These are phyloP conservation scores for Enteromius viviparus DNA, from an alignment of 2,797 vertebrate genomes.

Conservation along the genomic window DNA sequence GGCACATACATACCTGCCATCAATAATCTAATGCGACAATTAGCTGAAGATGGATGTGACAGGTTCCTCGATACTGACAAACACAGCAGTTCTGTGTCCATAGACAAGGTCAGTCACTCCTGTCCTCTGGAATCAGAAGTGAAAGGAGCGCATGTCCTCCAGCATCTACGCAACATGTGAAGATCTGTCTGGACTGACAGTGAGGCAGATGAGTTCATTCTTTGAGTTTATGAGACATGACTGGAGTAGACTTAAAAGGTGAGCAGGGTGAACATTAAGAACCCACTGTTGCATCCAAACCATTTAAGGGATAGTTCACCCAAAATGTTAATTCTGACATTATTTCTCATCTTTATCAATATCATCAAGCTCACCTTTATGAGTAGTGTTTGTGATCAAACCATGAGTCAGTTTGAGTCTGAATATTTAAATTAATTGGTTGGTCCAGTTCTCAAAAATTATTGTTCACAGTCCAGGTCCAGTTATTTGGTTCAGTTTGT, in stretches of 20 bases:
- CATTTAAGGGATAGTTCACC: background rate
- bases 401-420: background rate
- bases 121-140: slow-evolving; percentile 21
- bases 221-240: slow-evolving; percentile 38
- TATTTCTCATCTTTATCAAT: background rate
- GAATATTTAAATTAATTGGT: background rate
- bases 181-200: slow-evolving; percentile 23
- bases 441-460: background rate
- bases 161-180: slow-evolving; percentile 36
- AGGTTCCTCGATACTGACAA: slow-evolving; percentile 26
- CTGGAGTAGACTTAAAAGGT: slow-evolving; percentile 22
- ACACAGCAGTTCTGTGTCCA: slow-evolving; percentile 36
- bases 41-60: slow-evolving; percentile 53
- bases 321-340: background rate
- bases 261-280: background rate
- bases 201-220: slow-evolving; percentile 1
- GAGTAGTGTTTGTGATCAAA: background rate
- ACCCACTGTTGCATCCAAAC: background rate
- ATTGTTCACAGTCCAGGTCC: background rate
- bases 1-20: slow-evolving; percentile 47
- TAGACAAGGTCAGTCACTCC: slow-evolving; percentile 47
- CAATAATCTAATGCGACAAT: slow-evolving; percentile 59
- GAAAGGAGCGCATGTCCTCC: slow-evolving; percentile 29
- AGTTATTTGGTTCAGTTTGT: background rate
- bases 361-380: background rate